Conservation (phyloP, 2,888 invertebrate genomes). For the Oxyteleia sp. region DNA sequence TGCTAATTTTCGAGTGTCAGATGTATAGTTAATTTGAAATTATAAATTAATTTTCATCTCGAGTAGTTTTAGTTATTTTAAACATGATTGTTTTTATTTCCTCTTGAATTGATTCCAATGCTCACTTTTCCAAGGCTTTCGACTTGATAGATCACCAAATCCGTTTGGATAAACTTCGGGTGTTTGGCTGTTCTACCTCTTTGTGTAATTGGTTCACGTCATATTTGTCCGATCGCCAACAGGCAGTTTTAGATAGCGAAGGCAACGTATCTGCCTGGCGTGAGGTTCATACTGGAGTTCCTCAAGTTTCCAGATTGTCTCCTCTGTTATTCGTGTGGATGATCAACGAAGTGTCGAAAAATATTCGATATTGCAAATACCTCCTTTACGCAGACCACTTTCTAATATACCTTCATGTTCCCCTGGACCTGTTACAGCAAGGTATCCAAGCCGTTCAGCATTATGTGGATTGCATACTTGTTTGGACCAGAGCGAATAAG, state of each 20-base stretch:
- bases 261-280: background rate
- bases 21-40: too few species aligned
- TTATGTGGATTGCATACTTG: too few species aligned
- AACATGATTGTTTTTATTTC: too few species aligned
- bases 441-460: too few species aligned
- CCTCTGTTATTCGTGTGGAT: background rate
- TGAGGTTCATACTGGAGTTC: background rate
- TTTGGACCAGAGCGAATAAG: too few species aligned
- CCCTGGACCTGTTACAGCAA: too few species aligned
- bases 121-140: slow-evolving; percentile 8
- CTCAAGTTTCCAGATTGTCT: slow-evolving; percentile 11
- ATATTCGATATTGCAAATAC: background rate
- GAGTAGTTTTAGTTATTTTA: too few species aligned
- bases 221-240: slow-evolving; percentile 10
- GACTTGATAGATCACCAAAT: background rate
- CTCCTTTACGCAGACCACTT: background rate
- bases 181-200: background rate
- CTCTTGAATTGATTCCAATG: too few species aligned
- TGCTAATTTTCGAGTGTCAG: too few species aligned
- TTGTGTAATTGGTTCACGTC: slow-evolving; percentile 7
- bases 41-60: too few species aligned
- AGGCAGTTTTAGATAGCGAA: background rate
- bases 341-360: background rate
- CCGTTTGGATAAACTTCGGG: background rate
- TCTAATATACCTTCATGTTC: too few species aligned